These are phyloP conservation scores for Strigops habroptila DNA, from an alignment of 2,113 vertebrate species.

Conservation along the genomic window DNA sequence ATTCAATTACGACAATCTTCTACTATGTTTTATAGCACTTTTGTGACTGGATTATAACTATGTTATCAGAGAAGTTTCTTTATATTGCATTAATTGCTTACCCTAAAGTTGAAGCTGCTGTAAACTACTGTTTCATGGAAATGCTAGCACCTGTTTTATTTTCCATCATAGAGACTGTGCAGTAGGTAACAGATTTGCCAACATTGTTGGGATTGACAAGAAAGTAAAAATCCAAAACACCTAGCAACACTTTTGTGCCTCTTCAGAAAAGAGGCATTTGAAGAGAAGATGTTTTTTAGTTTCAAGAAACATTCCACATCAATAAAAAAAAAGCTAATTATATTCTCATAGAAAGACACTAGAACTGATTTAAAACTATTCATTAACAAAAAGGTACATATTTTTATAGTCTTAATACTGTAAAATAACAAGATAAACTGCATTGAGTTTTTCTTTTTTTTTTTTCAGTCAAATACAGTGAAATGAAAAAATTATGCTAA, in stretches of 20 bases:
- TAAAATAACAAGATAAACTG: not conserved
- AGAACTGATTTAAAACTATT: not conserved
- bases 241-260: not conserved
- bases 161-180: not conserved
- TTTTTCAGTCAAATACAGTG: not conserved
- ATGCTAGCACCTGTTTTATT: not conserved
- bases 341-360: not conserved
- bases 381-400: not conserved
- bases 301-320: not conserved
- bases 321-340: not conserved
- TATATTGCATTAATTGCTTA: not conserved
- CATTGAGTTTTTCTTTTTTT: not conserved
- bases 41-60: not conserved
- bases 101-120: not conserved
- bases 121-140: not conserved
- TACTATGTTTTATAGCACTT: not conserved
- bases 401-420: not conserved
- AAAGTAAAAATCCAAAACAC: not conserved
- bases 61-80: not conserved
- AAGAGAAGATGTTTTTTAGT: not conserved
- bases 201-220: not conserved
- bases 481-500: not conserved
- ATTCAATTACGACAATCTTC: not conserved
- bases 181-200: not conserved
- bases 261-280: not conserved